Evolutionary conservation across 1,140 invertebrate species (phyloP), one percentile per base, ranked within the genome.

Genomic region (Pseudomyrmex sp.): DNA sequence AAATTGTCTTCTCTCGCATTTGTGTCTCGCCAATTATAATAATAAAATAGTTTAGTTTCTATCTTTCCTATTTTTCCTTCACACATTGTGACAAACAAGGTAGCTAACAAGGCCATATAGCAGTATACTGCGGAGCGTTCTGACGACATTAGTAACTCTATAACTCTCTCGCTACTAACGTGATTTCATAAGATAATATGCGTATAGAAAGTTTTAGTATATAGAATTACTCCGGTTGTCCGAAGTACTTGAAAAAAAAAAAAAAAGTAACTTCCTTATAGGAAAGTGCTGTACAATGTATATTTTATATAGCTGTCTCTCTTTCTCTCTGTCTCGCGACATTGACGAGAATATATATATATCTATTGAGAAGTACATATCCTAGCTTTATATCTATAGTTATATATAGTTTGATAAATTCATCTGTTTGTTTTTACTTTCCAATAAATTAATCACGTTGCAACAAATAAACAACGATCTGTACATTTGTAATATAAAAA

Each of bases 401-500:
- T 35, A 7, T 73, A 58, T 26, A 26, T 26, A 26, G 85, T 88
- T 72, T 59, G 52, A 72, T 88, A 82, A 80, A 85, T 86, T 75
- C 84, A 54, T 86, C 44, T 35, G 35, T 35, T 44, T 88, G 84
- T 88, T 80, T 80, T 88, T 77, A 84, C 48, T 76, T 83, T 86
- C 50, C 72, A 85, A 89, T 90, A 90, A 89, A 89, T 85, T 88
- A 88, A 87, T 85, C 59, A 89, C 82, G 85, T 89, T 87, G 85
- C 74, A 88, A 87, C 83, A 84, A 88, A 90, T 89, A 88, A 86
- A 90, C 83, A 90, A 89, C 85, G 88, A 88, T 90, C 73, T 89
- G 85, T 90, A 89, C 86, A 90, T 82, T 82, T 87, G 26, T 26
- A 83, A 88, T 90, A 86, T 89, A 87, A 93, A 94, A 94, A 93